Evolutionary conservation across 2,888 invertebrate genomes (phyloP), one percentile per base, ranked within the genome.

Genomic region (Ptilodon capucinus): DNA sequence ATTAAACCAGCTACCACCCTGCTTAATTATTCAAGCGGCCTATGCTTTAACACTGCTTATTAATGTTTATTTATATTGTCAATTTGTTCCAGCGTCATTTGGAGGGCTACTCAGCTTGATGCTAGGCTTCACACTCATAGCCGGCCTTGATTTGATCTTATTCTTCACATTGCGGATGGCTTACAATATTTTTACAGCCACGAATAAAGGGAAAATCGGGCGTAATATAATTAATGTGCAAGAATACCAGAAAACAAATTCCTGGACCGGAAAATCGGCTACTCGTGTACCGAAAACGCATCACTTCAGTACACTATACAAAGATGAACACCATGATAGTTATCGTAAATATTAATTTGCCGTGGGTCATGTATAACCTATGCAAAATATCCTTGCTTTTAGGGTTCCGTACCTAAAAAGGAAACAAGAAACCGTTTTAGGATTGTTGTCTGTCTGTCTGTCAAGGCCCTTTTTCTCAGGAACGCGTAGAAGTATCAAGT

Each of bases 81-180:
- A 23, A 23, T 23, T 23, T 36, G 66, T 92, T 92, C 62, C 84
- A 95, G 95, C 94, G 60, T 93, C 94, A 1, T 94, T 94, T 63
- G 95, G 95, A 0, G 95, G 95, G 13, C 86, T 95, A 0, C 79
- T 95, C 1, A 94, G 94, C 30, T 80, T 95, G 6, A 94, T 95
- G 79, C 91, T 94, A 23, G 95, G 95, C 2, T 95, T 95, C 68
- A 95, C 94, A 41, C 86, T 95, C 18, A 92, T 95, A 57, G 93
- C 94, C 0, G 93, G 92, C 2, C 92, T 94, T 56, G 95, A 95
- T 73, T 75, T 94, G 41, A 53, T 94, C 5, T 91, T 95, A 48
- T 95, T 94, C 64, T 91, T 94, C 46, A 86, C 91, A 0, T 83
- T 94, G 51, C 86, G 92, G 40, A 78, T 93, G 0, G 62, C 82